These are phyloP conservation scores for Chironomus riparius DNA, from an alignment of 2,888 invertebrate species.

Conservation along the genomic window DNA sequence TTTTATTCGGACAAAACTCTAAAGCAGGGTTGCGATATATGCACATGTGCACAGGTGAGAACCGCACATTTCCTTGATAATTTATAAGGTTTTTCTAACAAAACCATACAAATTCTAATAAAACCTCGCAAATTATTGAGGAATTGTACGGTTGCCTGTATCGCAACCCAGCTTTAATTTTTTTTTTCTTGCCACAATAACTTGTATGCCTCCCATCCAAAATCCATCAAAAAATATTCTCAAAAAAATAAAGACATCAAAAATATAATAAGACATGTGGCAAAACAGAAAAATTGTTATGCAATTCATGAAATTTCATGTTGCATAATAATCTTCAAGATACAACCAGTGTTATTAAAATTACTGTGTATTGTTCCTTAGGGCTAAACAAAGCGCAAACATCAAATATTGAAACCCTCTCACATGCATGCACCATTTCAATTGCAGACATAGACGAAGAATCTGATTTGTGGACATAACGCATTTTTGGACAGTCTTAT, in stretches of 20 bases:
- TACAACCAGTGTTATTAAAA: not conserved
- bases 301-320: not conserved
- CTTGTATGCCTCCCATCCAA: too few relatives aligned
- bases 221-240: too few relatives aligned
- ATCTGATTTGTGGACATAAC: slow-evolving; percentile 24
- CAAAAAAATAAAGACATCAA: not conserved
- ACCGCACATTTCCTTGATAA: too few relatives aligned
- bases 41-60: too few relatives aligned
- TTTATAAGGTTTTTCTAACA: too few relatives aligned
- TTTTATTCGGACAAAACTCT: too few relatives aligned
- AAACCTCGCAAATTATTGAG: too few relatives aligned
- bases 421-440: not conserved
- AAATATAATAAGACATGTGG: not conserved
- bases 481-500: slow-evolving; percentile 2
- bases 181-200: too few relatives aligned
- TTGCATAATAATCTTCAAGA: not conserved
- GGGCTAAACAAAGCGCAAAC: not conserved
- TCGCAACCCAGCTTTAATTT: too few relatives aligned
- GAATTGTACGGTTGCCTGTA: too few relatives aligned
- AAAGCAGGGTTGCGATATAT: too few relatives aligned
- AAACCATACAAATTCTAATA: too few relatives aligned
- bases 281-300: not conserved
- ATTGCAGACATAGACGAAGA: not conserved
- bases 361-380: not conserved
- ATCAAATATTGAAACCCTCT: slow-evolving; percentile 24